These are phyloP conservation scores for Psophia crepitans DNA, from an alignment of 2,113 vertebrate genomes.

Conservation along the genomic window DNA sequence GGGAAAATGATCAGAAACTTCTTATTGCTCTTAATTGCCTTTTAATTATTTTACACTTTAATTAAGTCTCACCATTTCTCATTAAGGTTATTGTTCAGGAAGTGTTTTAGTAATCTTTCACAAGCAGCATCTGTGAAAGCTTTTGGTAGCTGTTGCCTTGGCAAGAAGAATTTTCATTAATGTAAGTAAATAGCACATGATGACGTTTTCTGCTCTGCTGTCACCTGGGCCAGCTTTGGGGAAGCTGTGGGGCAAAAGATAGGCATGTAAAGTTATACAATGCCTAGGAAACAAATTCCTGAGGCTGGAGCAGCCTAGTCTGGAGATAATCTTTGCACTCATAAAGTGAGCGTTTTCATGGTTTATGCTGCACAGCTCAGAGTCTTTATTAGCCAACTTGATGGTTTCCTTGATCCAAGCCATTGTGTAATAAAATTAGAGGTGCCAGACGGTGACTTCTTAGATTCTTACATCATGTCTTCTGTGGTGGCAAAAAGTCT, in stretches of 20 bases:
- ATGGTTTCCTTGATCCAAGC: neutral
- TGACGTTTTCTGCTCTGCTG: neutral
- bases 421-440: neutral
- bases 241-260: neutral
- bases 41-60: slow-evolving; percentile 51
- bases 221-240: neutral
- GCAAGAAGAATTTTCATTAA: neutral
- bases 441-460: neutral
- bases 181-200: neutral
- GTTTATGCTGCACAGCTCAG: neutral
- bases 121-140: neutral
- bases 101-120: neutral
- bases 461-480: slow-evolving; percentile 20
- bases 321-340: neutral
- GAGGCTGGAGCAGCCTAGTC: neutral
- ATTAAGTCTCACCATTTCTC: slow-evolving; percentile 47
- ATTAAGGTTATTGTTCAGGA: slow-evolving; percentile 23
- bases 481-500: neutral
- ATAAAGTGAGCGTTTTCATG: neutral
- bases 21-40: slow-evolving; percentile 41
- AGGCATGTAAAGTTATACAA: neutral
- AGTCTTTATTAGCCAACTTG: neutral
- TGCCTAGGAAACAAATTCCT: neutral
- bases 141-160: neutral
- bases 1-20: neutral